Evolutionary conservation across 2,888 invertebrate species (phyloP).

Genomic region (Tuta absoluta): DNA sequence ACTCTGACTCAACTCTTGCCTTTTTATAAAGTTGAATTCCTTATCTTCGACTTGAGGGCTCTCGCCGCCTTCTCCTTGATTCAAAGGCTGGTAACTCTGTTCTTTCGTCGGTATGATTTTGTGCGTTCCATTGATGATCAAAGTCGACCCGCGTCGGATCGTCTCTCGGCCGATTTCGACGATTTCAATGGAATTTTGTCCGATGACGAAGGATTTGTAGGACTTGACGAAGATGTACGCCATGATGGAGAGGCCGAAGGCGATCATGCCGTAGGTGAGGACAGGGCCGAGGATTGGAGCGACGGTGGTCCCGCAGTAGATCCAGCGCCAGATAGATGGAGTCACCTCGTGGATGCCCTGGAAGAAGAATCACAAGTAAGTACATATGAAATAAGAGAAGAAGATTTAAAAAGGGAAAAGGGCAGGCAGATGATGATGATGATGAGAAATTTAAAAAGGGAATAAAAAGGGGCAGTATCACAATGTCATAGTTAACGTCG

Average conservation of each 20-base stretch:
- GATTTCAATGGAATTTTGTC: conserved; percentile 86
- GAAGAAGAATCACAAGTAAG: conserved; percentile 35
- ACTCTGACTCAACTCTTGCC: conserved; percentile 46
- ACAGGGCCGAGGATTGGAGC: conserved; percentile 87
- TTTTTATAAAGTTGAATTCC: conserved; percentile 54
- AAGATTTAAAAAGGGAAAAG: neutral
- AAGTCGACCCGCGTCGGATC: conserved; percentile 83
- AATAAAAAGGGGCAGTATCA: too few relatives aligned
- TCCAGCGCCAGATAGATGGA: conserved; percentile 90
- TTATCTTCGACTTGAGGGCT: conserved; percentile 40
- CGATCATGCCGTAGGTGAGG: conserved; percentile 86
- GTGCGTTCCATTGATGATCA: conserved; percentile 82
- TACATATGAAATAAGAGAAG: neutral
- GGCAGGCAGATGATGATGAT: too few relatives aligned
- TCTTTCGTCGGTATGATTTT: conserved; percentile 82
- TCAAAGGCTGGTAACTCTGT: conserved; percentile 69
- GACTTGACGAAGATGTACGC: conserved; percentile 85
- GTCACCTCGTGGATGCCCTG: conserved; percentile 90
- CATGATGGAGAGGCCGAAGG: conserved; percentile 84
- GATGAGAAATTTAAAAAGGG: too few relatives aligned
- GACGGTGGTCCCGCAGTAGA: conserved; percentile 89
- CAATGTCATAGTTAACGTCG: too few relatives aligned
- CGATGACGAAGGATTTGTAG: conserved; percentile 87
- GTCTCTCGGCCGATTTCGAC: conserved; percentile 89
- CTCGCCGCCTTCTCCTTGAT: conserved; percentile 32